Percentiles rank a stretch among this genome's conserved stretches.
Conservation (phyloP, 2,797 vertebrate genomes). For the Knipowitschia caucasica region DNA sequence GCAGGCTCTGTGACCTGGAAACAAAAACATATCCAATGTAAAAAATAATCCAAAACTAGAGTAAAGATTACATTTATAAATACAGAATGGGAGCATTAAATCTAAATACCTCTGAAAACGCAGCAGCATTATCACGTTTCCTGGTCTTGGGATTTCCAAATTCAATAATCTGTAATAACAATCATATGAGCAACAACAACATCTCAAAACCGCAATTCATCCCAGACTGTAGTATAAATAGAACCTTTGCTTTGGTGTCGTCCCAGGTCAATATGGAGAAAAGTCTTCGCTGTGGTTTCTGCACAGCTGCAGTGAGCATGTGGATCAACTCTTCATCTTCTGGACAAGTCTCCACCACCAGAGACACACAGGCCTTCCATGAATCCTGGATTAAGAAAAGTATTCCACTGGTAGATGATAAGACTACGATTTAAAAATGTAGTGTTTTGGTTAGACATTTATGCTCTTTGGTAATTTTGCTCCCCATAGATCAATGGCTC, state of each 20-base stretch:
- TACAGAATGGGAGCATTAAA: too few relatives aligned
- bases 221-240: not conserved
- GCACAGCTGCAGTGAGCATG: slow-evolving; percentile 74
- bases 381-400: slow-evolving; percentile 65
- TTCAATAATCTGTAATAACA: slow-evolving; percentile 62
- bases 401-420: too few relatives aligned
- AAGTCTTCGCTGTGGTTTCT: slow-evolving; percentile 75
- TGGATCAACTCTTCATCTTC: slow-evolving; percentile 77
- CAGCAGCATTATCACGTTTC: slow-evolving; percentile 50
- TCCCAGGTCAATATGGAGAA: slow-evolving; percentile 79
- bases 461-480: too few relatives aligned
- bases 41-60: not conserved
- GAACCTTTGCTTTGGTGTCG: slow-evolving; percentile 78
- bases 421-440: too few relatives aligned
- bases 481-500: too few relatives aligned
- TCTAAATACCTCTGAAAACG: slow-evolving; percentile 73
- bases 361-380: slow-evolving; percentile 80
- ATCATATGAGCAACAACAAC: not conserved
- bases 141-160: slow-evolving; percentile 70
- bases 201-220: not conserved
- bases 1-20: slow-evolving; percentile 79
- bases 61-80: not conserved
- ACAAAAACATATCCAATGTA: not conserved
- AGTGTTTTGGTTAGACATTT: too few relatives aligned
- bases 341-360: slow-evolving; percentile 70